Percentiles rank a stretch among this genome's conserved stretches.
These are phyloP conservation scores for Agrotis exclamationis DNA, from an alignment of 2,888 invertebrate genomes.

Conservation along the genomic window DNA sequence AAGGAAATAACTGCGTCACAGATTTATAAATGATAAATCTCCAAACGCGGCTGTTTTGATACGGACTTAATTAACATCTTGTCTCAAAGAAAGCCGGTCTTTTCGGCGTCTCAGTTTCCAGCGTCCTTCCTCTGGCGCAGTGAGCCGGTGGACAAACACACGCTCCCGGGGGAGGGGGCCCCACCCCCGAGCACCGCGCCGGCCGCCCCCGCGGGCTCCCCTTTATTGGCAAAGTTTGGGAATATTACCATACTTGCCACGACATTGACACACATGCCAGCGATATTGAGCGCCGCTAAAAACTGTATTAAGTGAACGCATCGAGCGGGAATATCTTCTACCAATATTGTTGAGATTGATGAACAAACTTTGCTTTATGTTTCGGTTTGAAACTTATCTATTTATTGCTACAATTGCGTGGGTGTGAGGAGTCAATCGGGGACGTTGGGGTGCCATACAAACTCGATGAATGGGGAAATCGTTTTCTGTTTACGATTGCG, in stretches of 20 bases:
- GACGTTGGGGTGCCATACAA: not conserved
- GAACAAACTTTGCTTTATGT: slow-evolving; percentile 50
- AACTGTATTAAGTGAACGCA: slow-evolving; percentile 63
- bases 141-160: slow-evolving; percentile 61
- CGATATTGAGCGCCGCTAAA: slow-evolving; percentile 63
- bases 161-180: not conserved
- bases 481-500: slow-evolving; percentile 20
- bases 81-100: slow-evolving; percentile 28
- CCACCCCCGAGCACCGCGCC: not conserved
- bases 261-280: slow-evolving; percentile 74
- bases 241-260: slow-evolving; percentile 73
- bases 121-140: slow-evolving; percentile 24
- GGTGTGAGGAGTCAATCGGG: slow-evolving; percentile 1
- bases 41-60: slow-evolving; percentile 19
- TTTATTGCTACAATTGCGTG: slow-evolving; percentile 20
- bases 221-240: slow-evolving; percentile 77
- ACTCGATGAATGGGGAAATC: not conserved
- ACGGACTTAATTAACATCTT: slow-evolving; percentile 44
- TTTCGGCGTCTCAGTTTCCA: slow-evolving; percentile 25
- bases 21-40: slow-evolving; percentile 14
- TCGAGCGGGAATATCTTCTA: slow-evolving; percentile 45
- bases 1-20: slow-evolving; percentile 8
- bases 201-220: slow-evolving; percentile 39
- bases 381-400: slow-evolving; percentile 26
- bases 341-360: slow-evolving; percentile 60